Evolutionary conservation across 2,113 vertebrate species (phyloP), one percentile per base, ranked within the genome.

Genomic region (Oncorhynchus kisutch): DNA sequence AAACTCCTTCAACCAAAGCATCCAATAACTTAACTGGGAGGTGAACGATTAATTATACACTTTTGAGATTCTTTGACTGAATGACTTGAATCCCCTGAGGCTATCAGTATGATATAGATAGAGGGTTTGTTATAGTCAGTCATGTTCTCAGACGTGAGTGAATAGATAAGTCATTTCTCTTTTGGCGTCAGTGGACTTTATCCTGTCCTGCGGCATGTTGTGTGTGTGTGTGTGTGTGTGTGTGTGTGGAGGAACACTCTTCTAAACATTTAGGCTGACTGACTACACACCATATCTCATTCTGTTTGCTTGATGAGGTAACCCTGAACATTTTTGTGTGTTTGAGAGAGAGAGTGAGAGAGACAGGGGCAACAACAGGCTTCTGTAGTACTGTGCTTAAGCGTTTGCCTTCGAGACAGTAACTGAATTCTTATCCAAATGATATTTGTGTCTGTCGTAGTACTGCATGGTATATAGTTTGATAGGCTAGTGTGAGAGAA

Each of bases 121-220:
- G 54, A 20, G 6, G 20, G 18, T 20, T 7, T 57, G 54, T 57
- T 57, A 18, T 20, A 20, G 54, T 20, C 54, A 57, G 54, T 57
- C 54, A 18, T 57, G 64, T 66, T 66, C 22, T 66, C 25, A 25
- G 22, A 14, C 8, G 14, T 66, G 25, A 66, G 64, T 66, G 64
- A 66, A 66, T 66, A 24, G 64, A 66, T 66, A 66, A 66, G 22
- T 27, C 1, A 27, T 66, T 8, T 29, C 64, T 66, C 64, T 66
- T 66, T 27, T 66, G 64, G 64, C 64, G 16, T 20, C 24, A 29
- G 64, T 27, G 64, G 64, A 66, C 64, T 66, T 66, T 66, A 66
- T 13, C 11, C 64, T 25, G 25, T 45, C 9, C 25, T 25, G 22
- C 14, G 24, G 22, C 8, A 25, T 25, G 13, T 25, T 9, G 12